Base-by-base conservation (phyloP, 2,797 vertebrate species). In the Sebastes vulpes region DNA sequence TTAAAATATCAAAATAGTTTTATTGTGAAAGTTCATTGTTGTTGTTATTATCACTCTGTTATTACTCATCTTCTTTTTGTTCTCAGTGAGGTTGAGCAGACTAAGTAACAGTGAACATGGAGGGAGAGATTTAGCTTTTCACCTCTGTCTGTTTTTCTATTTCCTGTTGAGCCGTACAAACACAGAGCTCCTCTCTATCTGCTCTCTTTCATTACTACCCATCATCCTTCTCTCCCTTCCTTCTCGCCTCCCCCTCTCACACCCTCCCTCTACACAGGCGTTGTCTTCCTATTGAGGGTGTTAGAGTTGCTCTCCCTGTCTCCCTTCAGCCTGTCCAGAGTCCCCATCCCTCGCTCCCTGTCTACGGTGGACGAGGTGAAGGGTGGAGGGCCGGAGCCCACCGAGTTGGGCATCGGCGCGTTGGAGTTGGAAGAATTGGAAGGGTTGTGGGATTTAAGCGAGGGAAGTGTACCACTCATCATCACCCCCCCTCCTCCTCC, bases 251-350 rank as follows among this genome's bases (percentile, higher is more conserved):
- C 65, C 58, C 21, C 72, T 46, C 80, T 52, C 12, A 20, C 46
- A 48, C 48, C 38, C 42, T 59, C 52, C 38, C 65, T 58, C 91
- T 97, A 98, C 93, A 97, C 96, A 35, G 96, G 96, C 2, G 96
- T 97, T 20, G 97, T 98, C 94, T 98, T 98, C 95, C 97, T 97
- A 94, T 98, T 98, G 79, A 98, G 95, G 58, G 97, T 98, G 93
- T 98, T 98, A 88, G 97, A 97, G 95, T 98, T 98, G 93, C 97
- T 96, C 92, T 97, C 96, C 71, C 95, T 87, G 79, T 96, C 95
- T 28, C 95, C 96, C 86, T 96, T 96, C 68, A 96, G 91, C 92
- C 96, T 94, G 92, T 97, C 96, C 89, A 97, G 92, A 4, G 96
- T 97, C 46, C 96, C 96, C 95, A 96, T 96, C 65, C 95, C 96